Evolutionary conservation across 2,797 vertebrate genomes (phyloP).

Genomic region (Sebastes nivosus): DNA sequence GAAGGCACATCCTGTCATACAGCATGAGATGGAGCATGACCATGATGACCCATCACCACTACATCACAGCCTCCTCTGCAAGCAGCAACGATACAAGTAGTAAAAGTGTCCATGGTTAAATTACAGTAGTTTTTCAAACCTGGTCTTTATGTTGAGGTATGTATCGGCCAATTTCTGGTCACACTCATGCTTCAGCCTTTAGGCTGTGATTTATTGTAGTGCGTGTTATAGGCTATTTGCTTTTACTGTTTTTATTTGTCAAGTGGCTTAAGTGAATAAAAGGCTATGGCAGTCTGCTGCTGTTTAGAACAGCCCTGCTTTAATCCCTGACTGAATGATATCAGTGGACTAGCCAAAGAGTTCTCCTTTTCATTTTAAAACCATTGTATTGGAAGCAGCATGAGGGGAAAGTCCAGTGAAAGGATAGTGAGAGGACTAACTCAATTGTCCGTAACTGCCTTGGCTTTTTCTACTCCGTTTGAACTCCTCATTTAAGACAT

Average conservation of each 20-base stretch:
- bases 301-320: neutral
- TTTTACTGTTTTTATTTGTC: neutral
- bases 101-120: neutral
- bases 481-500: constrained; percentile 30
- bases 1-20: neutral
- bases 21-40: neutral
- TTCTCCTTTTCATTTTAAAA: constrained; percentile 19
- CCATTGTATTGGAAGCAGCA: constrained; percentile 12
- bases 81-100: neutral
- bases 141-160: constrained; percentile 10
- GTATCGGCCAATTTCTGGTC: neutral
- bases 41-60: neutral
- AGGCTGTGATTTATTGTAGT: neutral
- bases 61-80: neutral
- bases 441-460: constrained; percentile 37
- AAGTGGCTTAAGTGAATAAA: neutral
- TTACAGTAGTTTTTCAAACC: neutral
- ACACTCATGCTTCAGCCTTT: neutral
- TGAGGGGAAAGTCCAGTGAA: constrained; percentile 50
- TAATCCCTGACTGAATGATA: neutral
- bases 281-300: neutral
- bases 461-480: constrained; percentile 10
- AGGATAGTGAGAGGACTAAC: constrained; percentile 36
- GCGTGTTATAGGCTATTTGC: constrained; percentile 4
- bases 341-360: neutral